Evolutionary conservation across 2,113 vertebrate genomes (phyloP), one percentile per base, ranked within the genome.

Genomic region (Tiliqua scincoides): DNA sequence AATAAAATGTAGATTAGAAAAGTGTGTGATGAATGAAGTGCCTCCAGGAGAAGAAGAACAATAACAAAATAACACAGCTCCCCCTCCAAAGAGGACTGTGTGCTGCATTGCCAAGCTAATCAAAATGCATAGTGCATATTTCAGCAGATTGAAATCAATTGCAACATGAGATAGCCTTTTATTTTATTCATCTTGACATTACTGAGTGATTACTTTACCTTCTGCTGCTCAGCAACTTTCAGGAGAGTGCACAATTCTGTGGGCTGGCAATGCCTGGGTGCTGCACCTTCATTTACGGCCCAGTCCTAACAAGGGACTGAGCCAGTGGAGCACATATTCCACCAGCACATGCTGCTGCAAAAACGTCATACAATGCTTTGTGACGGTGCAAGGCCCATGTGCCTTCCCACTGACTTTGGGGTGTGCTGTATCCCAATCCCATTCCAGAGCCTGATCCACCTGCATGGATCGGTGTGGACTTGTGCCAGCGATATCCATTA

Each of bases 111-210:
- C 73, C 43, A 85, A 89, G 63, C 86, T 91, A 86, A 91, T 95
- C 87, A 95, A 95, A 95, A 92, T 91, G 84, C 88, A 4, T 4
- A 92, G 79, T 83, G 75, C 84, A 75, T 91, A 95, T 93, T 88
- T 93, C 88, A 83, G 87, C 88, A 94, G 94, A 94, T 85, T 95
- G 90, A 95, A 95, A 96, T 95, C 82, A 96, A 95, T 91, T 93
- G 85, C 89, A 94, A 94, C 90, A 93, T 86, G 92, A 95, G 91
- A 93, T 88, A 94, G 89, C 86, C 85, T 95, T 94, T 91, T 93
- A 93, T 95, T 95, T 96, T 93, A 90, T 93, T 95, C 90, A 87
- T 92, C 82, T 91, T 94, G 90, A 93, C 79, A 95, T 85, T 92
- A 78, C 76, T 89, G 93, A 96, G 84, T 93, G 91, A 94, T 95